Evolutionary conservation across 1,140 invertebrate genomes (phyloP), one percentile per base, ranked within the genome.

Genomic region (Macrobrachium nipponense): DNA sequence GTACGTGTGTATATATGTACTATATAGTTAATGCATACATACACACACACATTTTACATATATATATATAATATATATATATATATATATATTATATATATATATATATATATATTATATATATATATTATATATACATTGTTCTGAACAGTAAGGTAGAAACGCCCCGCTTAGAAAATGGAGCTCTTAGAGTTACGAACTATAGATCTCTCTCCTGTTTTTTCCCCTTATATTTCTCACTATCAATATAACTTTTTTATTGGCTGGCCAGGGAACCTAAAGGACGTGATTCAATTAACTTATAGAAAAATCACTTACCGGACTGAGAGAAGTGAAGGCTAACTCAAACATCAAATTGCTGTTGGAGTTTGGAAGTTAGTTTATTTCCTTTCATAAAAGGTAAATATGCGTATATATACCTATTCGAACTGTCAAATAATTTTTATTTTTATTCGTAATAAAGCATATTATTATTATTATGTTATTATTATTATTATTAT

Each of bases 181-280:
- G 51, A 12, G 3, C 8, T 6, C 51, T 10, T 51, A 2, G 5
- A 73, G 18, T 73, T 36, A 73, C 27, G 18, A 27, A 20, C 27
- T 23, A 17, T 43, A 20, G 7, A 20, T 80, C 60, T 36, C 78
- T 62, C 60, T 79, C 59, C 60, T 51, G 7, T 51, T 79, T 51
- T 79, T 17, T n/a, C 60, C 62, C 78, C 43, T n/a, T 66, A 61
- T 68, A 61, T 68, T 61, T 81, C 79, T 68, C 79, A 43, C 79
- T 68, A 23, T 68, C 79, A 51, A 62, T 68, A 36, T 68, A 4
- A 68, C 64, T 44, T 66, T 64, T 44, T 44, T 36, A 68, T 17
- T 59, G 36, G n/a, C 27, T 43, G 51, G 51, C 62, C 10, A 10
- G 7, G 7, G 8, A 51, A 51, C 51, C 51, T 51, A 51, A 51